These are phyloP conservation scores for Apodemia mormo DNA, from an alignment of 2,888 invertebrate species.

Conservation along the genomic window DNA sequence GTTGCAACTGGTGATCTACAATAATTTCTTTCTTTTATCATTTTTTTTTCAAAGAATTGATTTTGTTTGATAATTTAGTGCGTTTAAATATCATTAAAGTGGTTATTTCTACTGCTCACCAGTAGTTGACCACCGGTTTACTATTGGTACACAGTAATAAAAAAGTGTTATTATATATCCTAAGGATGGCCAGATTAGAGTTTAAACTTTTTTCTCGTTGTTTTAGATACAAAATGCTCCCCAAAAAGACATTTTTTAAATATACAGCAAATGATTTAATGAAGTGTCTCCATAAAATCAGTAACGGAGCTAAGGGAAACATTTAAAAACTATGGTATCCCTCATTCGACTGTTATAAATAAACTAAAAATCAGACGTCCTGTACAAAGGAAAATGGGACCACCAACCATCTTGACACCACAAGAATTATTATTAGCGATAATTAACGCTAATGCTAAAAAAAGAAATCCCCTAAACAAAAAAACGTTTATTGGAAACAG, in stretches of 20 bases:
- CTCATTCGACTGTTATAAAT: not conserved
- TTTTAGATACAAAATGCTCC: constrained; percentile 3
- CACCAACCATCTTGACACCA: not conserved
- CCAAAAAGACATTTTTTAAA: too few relatives aligned
- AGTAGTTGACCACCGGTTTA: constrained; percentile 17
- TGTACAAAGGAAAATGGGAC: not conserved
- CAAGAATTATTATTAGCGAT: not conserved
- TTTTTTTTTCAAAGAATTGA: too few relatives aligned
- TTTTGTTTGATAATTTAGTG: constrained; percentile 7
- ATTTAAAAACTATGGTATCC: not conserved
- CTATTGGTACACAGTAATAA: too few relatives aligned
- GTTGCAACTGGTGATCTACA: not conserved
- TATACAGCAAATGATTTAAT: not conserved
- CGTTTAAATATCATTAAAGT: constrained; percentile 2
- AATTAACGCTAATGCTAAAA: not conserved
- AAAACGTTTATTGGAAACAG: not conserved
- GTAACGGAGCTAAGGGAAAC: not conserved
- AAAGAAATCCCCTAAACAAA: not conserved
- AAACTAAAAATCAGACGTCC: not conserved
- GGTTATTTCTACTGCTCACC: constrained; percentile 4
- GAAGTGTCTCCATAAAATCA: not conserved
- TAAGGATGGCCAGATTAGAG: constrained; percentile 13
- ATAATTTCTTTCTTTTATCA: too few relatives aligned
- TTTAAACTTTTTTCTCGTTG: constrained; percentile 9
- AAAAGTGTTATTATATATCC: not conserved